These are phyloP conservation scores for Rhopilema esculentum DNA, from an alignment of 30 jellyfish, hydroid and myxozoan genomes.

Conservation along the genomic window DNA sequence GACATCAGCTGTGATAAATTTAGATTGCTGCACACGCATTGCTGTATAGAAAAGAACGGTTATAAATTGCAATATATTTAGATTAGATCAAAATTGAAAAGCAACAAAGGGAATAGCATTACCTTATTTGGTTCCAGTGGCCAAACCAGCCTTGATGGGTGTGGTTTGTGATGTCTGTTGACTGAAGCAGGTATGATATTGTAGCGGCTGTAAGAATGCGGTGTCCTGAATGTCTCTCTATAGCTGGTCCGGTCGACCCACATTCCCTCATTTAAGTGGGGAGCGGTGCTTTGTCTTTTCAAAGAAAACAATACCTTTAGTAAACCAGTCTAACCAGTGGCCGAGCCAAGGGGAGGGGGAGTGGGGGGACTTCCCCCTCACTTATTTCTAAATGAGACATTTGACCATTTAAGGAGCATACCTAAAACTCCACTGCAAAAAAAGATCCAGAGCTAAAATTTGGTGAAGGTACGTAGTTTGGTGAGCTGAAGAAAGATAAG, in stretches of 20 bases:
- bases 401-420: not conserved
- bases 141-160: conserved; percentile 82
- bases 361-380: not conserved
- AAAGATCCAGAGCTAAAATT: not conserved
- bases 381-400: not conserved
- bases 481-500: no score
- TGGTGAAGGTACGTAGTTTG: no score
- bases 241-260: conserved; percentile 82
- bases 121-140: conserved; percentile 92
- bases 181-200: conserved; percentile 70
- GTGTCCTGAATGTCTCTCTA: conserved; percentile 80
- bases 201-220: conserved; percentile 81
- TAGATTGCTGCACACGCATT: no score
- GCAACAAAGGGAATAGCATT: no score
- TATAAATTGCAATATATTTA: no score
- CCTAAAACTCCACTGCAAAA: not conserved
- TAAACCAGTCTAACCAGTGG: no score
- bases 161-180: conserved; percentile 82
- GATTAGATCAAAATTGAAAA: no score
- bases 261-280: conserved; percentile 59
- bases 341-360: not conserved
- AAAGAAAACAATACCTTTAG: not conserved
- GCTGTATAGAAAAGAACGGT: no score
- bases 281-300: conserved; percentile 83
- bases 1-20: no score